Percentiles rank a stretch among this genome's conserved stretches.
These are phyloP conservation scores for Noctua comes DNA, from an alignment of 2,888 invertebrate genomes.

Conservation along the genomic window DNA sequence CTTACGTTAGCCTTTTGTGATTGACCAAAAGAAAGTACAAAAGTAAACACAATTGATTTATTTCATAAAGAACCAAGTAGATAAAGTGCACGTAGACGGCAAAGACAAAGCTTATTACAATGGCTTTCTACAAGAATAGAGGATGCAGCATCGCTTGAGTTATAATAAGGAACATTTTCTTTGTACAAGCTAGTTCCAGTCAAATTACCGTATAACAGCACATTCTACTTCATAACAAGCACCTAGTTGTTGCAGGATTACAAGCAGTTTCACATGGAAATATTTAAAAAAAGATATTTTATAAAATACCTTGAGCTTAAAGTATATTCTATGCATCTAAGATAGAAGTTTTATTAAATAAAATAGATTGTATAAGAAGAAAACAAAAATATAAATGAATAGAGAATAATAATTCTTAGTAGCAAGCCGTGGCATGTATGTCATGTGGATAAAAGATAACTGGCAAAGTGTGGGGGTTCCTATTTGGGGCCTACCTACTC, in stretches of 20 bases:
- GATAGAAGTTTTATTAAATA: no score
- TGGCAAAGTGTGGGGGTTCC: no score
- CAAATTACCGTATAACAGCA: no score
- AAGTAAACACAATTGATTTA: not conserved
- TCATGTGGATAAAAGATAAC: no score
- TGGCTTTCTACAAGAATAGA: not conserved
- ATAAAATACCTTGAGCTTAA: no score
- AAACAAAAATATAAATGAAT: no score
- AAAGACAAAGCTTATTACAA: not conserved
- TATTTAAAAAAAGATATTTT: no score
- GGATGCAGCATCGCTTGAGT: not conserved
- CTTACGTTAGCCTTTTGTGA: not conserved
- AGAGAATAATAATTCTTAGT: no score
- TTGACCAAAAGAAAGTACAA: not conserved
- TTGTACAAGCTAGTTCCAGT: slow-evolving; percentile 3
- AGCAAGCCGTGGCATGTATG: no score
- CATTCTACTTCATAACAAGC: slow-evolving; percentile 4
- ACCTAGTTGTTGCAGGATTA: not conserved
- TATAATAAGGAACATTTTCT: slow-evolving; percentile 1
- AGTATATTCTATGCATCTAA: not conserved
- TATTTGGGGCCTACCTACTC: no score
- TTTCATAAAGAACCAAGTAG: not conserved
- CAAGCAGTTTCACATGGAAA: not conserved
- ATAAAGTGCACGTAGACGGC: not conserved
- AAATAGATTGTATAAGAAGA: no score